Evolutionary conservation across 2,113 vertebrate species (phyloP).

Genomic region (Paradoxurus hermaphroditus): DNA sequence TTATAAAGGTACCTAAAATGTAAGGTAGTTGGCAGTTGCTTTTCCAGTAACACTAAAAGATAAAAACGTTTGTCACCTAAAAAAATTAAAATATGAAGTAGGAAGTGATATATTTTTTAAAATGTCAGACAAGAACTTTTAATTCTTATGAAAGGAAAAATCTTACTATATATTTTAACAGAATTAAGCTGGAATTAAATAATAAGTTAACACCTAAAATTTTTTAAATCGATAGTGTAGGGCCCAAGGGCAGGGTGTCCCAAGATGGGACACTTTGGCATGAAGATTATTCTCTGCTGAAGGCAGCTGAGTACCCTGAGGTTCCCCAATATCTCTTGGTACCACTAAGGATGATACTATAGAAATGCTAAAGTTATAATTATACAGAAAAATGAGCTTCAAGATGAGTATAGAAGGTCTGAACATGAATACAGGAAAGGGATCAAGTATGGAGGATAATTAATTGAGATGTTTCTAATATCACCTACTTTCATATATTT

Average conservation of each 20-base stretch:
- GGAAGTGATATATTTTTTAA: neutral
- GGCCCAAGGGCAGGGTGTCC: neutral
- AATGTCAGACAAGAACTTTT: neutral
- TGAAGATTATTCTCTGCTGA: neutral
- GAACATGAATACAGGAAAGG: neutral
- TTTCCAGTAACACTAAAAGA: neutral
- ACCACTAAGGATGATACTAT: neutral
- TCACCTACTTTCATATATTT: neutral
- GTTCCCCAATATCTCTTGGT: neutral
- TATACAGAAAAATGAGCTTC: constrained; percentile 10
- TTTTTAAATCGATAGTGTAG: neutral
- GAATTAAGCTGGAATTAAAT: neutral
- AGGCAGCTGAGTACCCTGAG: neutral
- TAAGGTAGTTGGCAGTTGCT: neutral
- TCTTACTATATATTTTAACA: neutral
- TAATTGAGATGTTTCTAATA: neutral
- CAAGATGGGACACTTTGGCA: neutral
- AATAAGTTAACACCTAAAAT: neutral
- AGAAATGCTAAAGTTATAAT: neutral
- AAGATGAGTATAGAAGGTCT: neutral
- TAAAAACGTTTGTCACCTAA: neutral
- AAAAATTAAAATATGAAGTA: neutral
- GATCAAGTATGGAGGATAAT: neutral
- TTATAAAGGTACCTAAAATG: neutral
- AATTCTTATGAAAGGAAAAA: neutral